A percentile compares a stretch with the other conserved stretches of the same genome.
Conservation (phyloP, 2,113 vertebrate genomes). For the Girardinichthys multiradiatus region DNA sequence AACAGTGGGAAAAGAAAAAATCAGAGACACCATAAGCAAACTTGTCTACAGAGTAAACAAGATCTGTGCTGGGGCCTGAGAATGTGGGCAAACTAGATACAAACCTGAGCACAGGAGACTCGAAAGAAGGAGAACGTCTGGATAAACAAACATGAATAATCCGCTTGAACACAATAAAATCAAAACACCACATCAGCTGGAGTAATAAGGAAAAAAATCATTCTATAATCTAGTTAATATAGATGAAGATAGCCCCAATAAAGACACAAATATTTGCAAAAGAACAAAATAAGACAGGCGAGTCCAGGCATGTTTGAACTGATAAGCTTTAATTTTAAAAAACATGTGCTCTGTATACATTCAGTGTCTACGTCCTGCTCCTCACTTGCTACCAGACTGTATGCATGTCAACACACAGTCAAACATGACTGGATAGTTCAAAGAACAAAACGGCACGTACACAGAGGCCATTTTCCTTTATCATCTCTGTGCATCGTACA, state of each 20-base stretch:
- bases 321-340: conserved; percentile 24
- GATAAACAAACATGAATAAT: conserved; percentile 9
- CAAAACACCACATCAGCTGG: not conserved
- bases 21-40: conserved; percentile 24
- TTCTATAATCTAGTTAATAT: not conserved
- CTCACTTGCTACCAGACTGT: conserved; percentile 8
- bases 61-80: conserved; percentile 12
- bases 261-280: conserved; percentile 16
- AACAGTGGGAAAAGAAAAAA: not conserved
- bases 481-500: conserved; percentile 45
- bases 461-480: conserved; percentile 47
- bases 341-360: conserved; percentile 18
- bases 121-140: not conserved
- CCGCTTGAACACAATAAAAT: not conserved
- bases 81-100: conserved; percentile 41
- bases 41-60: conserved; percentile 51
- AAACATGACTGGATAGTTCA: conserved; percentile 25
- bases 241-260: conserved; percentile 15
- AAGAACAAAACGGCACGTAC: conserved; percentile 32
- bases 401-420: conserved; percentile 1
- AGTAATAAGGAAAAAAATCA: not conserved
- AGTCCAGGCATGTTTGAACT: conserved; percentile 10
- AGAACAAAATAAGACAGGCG: not conserved
- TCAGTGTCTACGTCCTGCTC: conserved; percentile 16
- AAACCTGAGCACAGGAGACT: conserved; percentile 1